phyloP scores from a whole-genome alignment of 2,888 invertebrate genomes.

The Papilio elwesi region DNA sequence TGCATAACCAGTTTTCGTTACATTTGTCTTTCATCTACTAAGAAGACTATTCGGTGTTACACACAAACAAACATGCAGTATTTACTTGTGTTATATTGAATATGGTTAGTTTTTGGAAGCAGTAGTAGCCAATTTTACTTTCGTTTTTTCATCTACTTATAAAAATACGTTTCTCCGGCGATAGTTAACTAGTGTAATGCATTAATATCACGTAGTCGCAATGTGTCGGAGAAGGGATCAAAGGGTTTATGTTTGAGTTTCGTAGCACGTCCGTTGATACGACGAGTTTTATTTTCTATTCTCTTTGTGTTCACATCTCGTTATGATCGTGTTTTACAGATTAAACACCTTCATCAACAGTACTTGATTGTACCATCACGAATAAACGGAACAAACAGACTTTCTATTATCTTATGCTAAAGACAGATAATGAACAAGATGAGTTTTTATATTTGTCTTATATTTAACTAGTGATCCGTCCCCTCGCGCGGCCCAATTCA shows the following conservation, averaged over 20 bases:
- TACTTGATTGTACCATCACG: neutral
- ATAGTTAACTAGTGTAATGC: slow-evolving; percentile 14
- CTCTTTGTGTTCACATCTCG: slow-evolving; percentile 16
- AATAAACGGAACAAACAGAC: neutral
- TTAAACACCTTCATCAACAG: slow-evolving; percentile 6
- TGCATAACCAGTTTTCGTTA: neutral
- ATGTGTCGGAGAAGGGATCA: slow-evolving; percentile 34
- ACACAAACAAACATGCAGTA: neutral
- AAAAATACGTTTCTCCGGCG: neutral
- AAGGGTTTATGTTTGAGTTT: slow-evolving; percentile 33
- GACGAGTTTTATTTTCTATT: slow-evolving; percentile 33
- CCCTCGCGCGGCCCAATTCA: too few relatives aligned
- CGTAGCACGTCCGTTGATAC: slow-evolving; percentile 30
- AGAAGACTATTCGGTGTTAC: neutral
- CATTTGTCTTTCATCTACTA: neutral
- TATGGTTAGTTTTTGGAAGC: too few relatives aligned
- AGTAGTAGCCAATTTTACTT: too few relatives aligned
- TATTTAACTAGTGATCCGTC: too few relatives aligned
- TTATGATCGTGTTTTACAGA: slow-evolving; percentile 10
- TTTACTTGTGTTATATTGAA: too few relatives aligned
- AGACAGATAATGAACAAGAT: too few relatives aligned
- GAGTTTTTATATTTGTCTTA: too few relatives aligned
- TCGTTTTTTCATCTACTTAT: neutral
- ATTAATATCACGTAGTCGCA: slow-evolving; percentile 36
- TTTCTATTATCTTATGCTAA: neutral